Conservation (phyloP, 2,113 vertebrate species). For the Amia ocellicauda region DNA sequence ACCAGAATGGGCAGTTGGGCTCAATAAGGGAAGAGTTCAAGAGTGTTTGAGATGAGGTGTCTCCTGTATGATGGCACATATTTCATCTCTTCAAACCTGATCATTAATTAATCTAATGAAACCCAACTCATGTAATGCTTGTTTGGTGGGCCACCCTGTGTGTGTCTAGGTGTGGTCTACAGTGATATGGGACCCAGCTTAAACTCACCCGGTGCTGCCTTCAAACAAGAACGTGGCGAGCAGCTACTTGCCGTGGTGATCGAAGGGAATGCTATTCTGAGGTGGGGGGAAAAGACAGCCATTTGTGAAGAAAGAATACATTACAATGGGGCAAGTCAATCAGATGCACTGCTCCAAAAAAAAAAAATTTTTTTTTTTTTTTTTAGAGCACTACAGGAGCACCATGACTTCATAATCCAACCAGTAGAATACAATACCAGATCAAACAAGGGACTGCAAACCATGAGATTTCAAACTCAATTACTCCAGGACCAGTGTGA, state of each 20-base stretch:
- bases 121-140: too few species aligned
- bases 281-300: slow-evolving; percentile 78
- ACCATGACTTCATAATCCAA: slow-evolving; percentile 29
- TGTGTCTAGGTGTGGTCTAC: not conserved
- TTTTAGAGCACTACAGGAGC: not conserved
- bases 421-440: not conserved
- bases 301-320: slow-evolving; percentile 56
- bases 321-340: slow-evolving; percentile 22
- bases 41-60: too few species aligned
- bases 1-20: too few species aligned
- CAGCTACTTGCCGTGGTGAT: slow-evolving; percentile 96
- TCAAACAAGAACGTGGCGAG: slow-evolving; percentile 80
- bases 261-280: slow-evolving; percentile 98
- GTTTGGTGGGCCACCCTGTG: slow-evolving; percentile 17
- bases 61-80: too few species aligned
- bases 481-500: not conserved
- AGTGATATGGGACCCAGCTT: slow-evolving; percentile 17
- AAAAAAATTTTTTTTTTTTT: not conserved
- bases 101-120: too few species aligned
- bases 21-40: too few species aligned
- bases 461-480: not conserved
- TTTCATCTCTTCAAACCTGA: too few species aligned
- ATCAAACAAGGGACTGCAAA: not conserved
- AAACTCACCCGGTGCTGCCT: slow-evolving; percentile 85
- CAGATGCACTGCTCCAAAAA: not conserved